Evolutionary conservation across 2,797 vertebrate genomes (phyloP).

Genomic region (Melanotaenia nigrans): DNA sequence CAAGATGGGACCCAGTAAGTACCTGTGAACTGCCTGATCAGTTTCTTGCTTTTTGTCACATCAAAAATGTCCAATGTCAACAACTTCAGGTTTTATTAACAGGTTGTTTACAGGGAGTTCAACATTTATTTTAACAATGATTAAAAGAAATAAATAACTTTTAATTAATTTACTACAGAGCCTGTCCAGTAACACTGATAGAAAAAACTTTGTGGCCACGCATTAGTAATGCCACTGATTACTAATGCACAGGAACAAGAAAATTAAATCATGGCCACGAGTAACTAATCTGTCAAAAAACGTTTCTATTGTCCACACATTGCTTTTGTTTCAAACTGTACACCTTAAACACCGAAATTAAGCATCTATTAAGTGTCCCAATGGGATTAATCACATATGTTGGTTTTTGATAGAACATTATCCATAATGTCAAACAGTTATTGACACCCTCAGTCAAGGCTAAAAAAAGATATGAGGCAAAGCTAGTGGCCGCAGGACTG

Average conservation of each 20-base stretch:
- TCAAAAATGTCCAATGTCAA: constrained; percentile 50
- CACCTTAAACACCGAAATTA: neutral
- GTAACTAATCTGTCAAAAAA: neutral
- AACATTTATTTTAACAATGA: neutral
- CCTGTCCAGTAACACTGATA: neutral
- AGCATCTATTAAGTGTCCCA: neutral
- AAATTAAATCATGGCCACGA: neutral
- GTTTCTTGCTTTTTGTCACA: constrained; percentile 30
- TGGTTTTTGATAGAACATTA: no score
- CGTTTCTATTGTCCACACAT: neutral
- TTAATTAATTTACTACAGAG: neutral
- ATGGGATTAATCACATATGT: no score
- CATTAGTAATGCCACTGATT: neutral
- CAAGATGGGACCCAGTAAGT: constrained; percentile 54
- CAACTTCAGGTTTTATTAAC: constrained; percentile 15
- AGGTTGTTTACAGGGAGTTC: neutral
- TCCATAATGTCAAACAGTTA: no score
- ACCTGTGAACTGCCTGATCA: constrained; percentile 35
- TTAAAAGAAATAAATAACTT: neutral
- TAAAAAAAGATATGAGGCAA: no score
- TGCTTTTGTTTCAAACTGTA: no score
- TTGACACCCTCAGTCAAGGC: no score
- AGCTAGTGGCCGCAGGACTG: no score
- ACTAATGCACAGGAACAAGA: neutral
- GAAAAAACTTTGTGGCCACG: neutral